Percentiles rank a stretch among this genome's conserved stretches.
phyloP scores from a whole-genome alignment of 2,113 vertebrate species.

The Malurus alboscapulatus region DNA sequence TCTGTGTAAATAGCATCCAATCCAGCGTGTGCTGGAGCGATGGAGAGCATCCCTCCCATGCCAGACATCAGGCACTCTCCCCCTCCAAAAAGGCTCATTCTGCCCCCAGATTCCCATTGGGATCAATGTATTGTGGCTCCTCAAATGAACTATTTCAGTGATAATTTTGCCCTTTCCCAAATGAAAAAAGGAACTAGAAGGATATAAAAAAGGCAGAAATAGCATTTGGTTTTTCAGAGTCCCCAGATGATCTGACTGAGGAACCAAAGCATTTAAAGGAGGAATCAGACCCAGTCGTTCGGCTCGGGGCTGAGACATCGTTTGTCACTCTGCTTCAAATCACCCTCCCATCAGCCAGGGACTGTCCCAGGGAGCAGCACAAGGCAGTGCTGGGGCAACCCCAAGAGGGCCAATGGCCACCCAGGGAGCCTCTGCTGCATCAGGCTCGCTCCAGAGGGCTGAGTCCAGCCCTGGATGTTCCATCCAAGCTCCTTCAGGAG shows the following conservation, averaged over 20 bases:
- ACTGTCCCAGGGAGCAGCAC: not conserved
- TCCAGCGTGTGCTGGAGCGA: not conserved
- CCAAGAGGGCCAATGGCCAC: not conserved
- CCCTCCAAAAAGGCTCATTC: not conserved
- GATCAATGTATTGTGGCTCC: not conserved
- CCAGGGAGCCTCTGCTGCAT: not conserved
- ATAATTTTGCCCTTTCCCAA: not conserved
- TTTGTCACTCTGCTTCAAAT: not conserved
- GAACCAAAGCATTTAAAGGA: not conserved
- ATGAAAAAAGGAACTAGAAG: not conserved
- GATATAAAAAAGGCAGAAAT: not conserved
- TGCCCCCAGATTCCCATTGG: not conserved
- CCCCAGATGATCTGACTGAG: not conserved
- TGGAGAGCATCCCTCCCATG: not conserved
- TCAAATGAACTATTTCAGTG: not conserved
- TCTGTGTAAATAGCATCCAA: not conserved
- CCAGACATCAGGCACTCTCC: rapidly evolving
- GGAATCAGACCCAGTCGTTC: rapidly evolving
- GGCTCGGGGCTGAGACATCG: rapidly evolving
- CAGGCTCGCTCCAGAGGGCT: rapidly evolving
- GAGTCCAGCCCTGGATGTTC: not conserved
- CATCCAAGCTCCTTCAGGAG: not conserved
- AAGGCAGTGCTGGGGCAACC: rapidly evolving
- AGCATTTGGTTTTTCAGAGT: rapidly evolving
- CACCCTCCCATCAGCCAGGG: rapidly evolving